Evolutionary conservation across 2,888 invertebrate species (phyloP), one percentile per base, ranked within the genome.

Genomic region (Oxystoma pomonae): DNA sequence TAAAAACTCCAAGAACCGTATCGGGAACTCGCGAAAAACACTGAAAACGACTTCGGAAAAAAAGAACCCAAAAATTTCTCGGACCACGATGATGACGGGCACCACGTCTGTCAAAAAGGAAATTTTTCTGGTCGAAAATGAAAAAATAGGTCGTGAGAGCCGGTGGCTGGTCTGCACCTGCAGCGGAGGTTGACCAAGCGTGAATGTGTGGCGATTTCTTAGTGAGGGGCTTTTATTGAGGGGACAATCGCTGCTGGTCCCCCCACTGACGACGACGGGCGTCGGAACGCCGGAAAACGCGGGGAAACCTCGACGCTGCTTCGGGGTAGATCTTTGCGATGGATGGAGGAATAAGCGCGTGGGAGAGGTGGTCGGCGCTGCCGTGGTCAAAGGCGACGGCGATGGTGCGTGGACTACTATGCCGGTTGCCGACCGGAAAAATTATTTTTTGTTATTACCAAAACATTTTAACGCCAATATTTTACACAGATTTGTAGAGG

Each of bases 81-180:
- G n/a, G 53, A 53, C 53, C 53, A 53, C 53, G 53, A 19, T 53
- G 53, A n/a, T 9, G 53, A 16, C n/a, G 53, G 7, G 12, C 5
- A 53, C 53, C 53, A 53, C 53, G 53, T 53, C 53, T 53, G 53
- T 53, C 53, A 19, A 16, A 50, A 50, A 50, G 50, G 12, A n/a
- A 16, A 53, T 35, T 35, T 35, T 35, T 35, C 35, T 35, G 35
- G 35, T 35, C 12, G 3, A 35, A n/a, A n/a, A n/a, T n/a, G n/a
- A 35, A 35, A 35, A 35, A 35, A 7, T 35, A 35, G 35, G 35
- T 35, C 35, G 35, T 35, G 12, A 35, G 12, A 35, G 35, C 35
- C 12, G n/a, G n/a, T n/a, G 12, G 5, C 5, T 12, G 35, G 35
- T 35, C 35, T 35, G 3, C 12, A 35, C 35, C 35, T 35, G 35